Evolutionary conservation across 2,888 invertebrate genomes (phyloP).

Genomic region (Leptopilina myrica): DNA sequence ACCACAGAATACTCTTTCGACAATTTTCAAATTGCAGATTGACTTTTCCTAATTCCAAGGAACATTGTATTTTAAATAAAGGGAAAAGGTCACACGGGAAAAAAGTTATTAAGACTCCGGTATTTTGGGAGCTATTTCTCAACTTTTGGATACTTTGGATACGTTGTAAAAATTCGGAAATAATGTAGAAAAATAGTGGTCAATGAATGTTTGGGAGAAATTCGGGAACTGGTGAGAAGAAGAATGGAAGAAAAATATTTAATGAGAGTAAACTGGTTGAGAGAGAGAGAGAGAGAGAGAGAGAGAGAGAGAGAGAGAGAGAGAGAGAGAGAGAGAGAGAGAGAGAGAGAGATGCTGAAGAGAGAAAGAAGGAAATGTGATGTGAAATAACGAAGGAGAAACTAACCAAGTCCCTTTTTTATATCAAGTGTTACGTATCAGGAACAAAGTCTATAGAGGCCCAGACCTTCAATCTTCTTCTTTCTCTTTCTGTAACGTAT

Average conservation of each 20-base stretch:
- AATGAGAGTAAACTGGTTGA: background rate
- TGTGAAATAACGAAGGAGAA: conserved; percentile 37
- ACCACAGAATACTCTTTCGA: background rate
- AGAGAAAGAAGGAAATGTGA: background rate
- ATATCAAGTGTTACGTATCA: conserved; percentile 60
- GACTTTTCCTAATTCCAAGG: background rate
- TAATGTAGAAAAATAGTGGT: too few species aligned
- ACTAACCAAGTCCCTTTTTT: conserved; percentile 56
- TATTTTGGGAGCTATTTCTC: too few species aligned
- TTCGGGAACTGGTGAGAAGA: background rate
- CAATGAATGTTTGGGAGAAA: too few species aligned
- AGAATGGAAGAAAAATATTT: background rate
- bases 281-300: background rate
- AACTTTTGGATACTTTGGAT: too few species aligned
- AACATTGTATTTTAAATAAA: too few species aligned
- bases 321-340: background rate
- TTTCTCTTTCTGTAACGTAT: conserved; percentile 31
- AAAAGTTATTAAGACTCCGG: too few species aligned
- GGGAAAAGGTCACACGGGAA: too few species aligned
- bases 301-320: background rate
- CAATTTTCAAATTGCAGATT: conserved; percentile 10
- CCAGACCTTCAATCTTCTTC: conserved; percentile 44
- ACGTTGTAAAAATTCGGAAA: too few species aligned
- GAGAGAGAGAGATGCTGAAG: background rate
- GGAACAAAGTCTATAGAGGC: conserved; percentile 30